Conservation (phyloP, 30 jellyfish, hydroid and myxozoan species). For the Catostylus mosaicus region DNA sequence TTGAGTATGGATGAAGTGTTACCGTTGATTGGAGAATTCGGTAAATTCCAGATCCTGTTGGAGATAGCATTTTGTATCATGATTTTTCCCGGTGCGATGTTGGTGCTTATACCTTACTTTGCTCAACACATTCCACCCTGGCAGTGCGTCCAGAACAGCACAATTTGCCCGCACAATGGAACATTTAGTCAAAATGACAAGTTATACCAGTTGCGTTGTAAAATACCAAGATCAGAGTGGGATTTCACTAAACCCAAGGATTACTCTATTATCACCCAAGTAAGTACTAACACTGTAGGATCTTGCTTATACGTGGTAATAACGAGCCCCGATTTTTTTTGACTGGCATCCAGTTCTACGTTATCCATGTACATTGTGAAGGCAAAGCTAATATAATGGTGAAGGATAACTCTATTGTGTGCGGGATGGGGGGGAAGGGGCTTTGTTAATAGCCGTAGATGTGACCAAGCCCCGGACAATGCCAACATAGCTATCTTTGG, state of each 20-base stretch:
- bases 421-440: too few relatives aligned
- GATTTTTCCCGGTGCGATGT: slow-evolving; percentile 79
- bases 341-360: too few relatives aligned
- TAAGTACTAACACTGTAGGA: slow-evolving; percentile 23
- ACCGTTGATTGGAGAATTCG: slow-evolving; percentile 94
- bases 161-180: slow-evolving; percentile 77
- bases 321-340: too few relatives aligned
- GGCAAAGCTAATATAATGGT: too few relatives aligned
- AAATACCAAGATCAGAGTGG: slow-evolving; percentile 75
- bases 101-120: slow-evolving; percentile 73
- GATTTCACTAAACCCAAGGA: slow-evolving; percentile 69
- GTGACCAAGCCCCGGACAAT: too few relatives aligned
- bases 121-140: slow-evolving; percentile 95
- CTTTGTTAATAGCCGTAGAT: too few relatives aligned
- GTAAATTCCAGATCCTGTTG: slow-evolving; percentile 82
- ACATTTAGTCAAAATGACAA: slow-evolving; percentile 14
- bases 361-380: too few relatives aligned
- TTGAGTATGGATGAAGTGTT: slow-evolving; percentile 70
- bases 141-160: slow-evolving; percentile 88
- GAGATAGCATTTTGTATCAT: slow-evolving; percentile 73
- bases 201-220: slow-evolving; percentile 51
- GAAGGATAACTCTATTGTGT: too few relatives aligned
- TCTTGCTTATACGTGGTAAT: too few relatives aligned
- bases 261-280: slow-evolving; percentile 79
- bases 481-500: too few relatives aligned